Evolutionary conservation across 2,888 invertebrate species (phyloP).

Genomic region (Drosophila suboccidentalis): DNA sequence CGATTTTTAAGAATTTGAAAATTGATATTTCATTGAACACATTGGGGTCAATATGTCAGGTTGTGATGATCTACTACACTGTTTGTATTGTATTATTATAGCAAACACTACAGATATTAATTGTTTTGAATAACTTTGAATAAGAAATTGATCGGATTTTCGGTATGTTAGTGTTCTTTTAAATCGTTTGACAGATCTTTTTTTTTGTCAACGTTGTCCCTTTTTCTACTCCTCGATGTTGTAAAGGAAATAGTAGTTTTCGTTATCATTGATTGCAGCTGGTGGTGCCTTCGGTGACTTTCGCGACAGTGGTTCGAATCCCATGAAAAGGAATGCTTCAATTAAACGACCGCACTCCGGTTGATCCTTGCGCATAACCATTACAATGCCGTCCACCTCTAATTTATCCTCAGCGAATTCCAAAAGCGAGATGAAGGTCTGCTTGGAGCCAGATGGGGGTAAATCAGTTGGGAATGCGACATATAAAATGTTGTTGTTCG

Average conservation of each 20-base stretch:
- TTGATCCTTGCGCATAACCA: constrained; percentile 93
- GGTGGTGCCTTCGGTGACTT: constrained; percentile 91
- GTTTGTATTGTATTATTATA: constrained; percentile 12
- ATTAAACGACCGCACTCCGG: constrained; percentile 94
- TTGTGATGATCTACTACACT: constrained; percentile 21
- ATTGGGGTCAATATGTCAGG: constrained; percentile 70
- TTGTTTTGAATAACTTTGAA: constrained; percentile 25
- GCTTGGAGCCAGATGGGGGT: constrained; percentile 96
- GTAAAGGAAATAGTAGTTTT: constrained; percentile 87
- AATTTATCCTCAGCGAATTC: constrained; percentile 98
- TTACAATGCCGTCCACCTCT: constrained; percentile 91
- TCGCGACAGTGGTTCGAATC: constrained; percentile 95
- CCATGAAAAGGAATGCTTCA: constrained; percentile 98
- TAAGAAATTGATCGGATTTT: constrained; percentile 18
- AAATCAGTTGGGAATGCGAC: constrained; percentile 95
- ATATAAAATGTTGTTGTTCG: constrained; percentile 90
- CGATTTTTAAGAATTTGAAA: constrained; percentile 52
- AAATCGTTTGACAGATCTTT: constrained; percentile 49
- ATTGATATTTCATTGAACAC: constrained; percentile 62
- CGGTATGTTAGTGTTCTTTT: constrained; percentile 11
- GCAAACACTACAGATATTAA: constrained; percentile 35
- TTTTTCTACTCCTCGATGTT: constrained; percentile 85
- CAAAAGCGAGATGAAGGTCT: constrained; percentile 96
- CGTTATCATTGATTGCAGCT: constrained; percentile 87
- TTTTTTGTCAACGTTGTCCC: constrained; percentile 47